phyloP scores from a whole-genome alignment of 2,888 invertebrate genomes.

The Agelastica alni region DNA sequence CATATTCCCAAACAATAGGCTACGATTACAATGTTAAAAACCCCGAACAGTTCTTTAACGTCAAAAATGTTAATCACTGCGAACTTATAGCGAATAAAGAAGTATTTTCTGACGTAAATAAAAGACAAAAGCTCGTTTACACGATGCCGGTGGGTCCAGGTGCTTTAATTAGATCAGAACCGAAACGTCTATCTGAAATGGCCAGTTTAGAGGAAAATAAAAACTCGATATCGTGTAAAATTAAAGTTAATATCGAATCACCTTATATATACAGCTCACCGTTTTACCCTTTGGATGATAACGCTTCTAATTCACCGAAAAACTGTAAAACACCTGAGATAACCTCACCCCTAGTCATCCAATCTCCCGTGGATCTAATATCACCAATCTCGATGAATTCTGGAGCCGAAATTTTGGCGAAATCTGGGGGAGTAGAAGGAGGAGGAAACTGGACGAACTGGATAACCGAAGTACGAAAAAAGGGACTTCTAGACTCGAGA shows the following conservation, averaged over 20 bases:
- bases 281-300: not conserved
- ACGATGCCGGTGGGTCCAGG: not conserved
- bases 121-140: not conserved
- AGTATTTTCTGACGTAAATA: not conserved
- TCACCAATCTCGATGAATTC: no score
- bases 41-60: not conserved
- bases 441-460: constrained; percentile 24
- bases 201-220: not conserved
- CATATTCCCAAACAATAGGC: not conserved
- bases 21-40: not conserved
- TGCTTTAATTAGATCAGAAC: not conserved
- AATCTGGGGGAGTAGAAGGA: no score
- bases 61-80: not conserved
- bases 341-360: not conserved
- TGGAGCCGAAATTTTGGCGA: no score
- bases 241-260: constrained; percentile 6
- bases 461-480: constrained; percentile 22
- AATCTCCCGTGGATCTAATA: constrained; percentile 3
- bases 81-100: not conserved
- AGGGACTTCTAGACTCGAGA: constrained; percentile 10
- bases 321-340: not conserved
- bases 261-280: not conserved
- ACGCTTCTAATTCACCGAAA: no score
- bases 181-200: not conserved
- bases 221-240: not conserved